Evolutionary conservation across 2,888 invertebrate genomes (phyloP).

Genomic region (Drosophila affinis): DNA sequence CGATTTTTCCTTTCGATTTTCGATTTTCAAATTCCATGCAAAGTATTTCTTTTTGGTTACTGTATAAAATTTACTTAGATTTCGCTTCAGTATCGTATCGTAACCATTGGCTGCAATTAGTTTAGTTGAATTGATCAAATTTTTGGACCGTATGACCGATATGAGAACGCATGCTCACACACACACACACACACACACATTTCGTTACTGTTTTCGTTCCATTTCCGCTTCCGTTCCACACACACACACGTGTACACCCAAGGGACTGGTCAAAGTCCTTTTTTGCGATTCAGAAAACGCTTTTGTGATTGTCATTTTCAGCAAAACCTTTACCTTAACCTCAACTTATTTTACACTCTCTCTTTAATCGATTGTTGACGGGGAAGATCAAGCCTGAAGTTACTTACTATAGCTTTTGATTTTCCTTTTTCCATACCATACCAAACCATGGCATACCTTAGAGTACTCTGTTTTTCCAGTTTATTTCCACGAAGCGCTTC

Average conservation of each 20-base stretch:
- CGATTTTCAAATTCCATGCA: slow-evolving; percentile 19
- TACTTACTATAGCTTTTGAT: slow-evolving; percentile 20
- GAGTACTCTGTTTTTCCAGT: slow-evolving; percentile 16
- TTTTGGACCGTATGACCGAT: slow-evolving; percentile 38
- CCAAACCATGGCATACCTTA: no score
- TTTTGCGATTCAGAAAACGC: slow-evolving; percentile 52
- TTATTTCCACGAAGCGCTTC: slow-evolving; percentile 55
- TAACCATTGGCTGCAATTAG: slow-evolving; percentile 71
- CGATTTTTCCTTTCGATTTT: slow-evolving; percentile 26
- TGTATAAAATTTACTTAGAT: slow-evolving; percentile 24
- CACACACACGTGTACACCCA: slow-evolving; percentile 19
- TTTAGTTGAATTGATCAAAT: slow-evolving; percentile 61
- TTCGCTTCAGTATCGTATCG: slow-evolving; percentile 47
- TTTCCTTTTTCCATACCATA: neutral
- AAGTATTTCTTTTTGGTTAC: slow-evolving; percentile 27
- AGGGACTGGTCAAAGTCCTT: slow-evolving; percentile 38
- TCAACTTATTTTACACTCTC: slow-evolving; percentile 34
- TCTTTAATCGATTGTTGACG: slow-evolving; percentile 38
- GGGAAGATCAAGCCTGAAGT: slow-evolving; percentile 34
- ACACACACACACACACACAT: slow-evolving; percentile 21
- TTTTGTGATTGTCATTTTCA: slow-evolving; percentile 69
- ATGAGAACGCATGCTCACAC: slow-evolving; percentile 50
- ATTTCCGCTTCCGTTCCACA: slow-evolving; percentile 36
- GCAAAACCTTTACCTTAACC: slow-evolving; percentile 22
- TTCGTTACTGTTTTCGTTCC: slow-evolving; percentile 29